Base-by-base conservation (phyloP, 2,113 vertebrate species). In the Ailurus styani region DNA sequence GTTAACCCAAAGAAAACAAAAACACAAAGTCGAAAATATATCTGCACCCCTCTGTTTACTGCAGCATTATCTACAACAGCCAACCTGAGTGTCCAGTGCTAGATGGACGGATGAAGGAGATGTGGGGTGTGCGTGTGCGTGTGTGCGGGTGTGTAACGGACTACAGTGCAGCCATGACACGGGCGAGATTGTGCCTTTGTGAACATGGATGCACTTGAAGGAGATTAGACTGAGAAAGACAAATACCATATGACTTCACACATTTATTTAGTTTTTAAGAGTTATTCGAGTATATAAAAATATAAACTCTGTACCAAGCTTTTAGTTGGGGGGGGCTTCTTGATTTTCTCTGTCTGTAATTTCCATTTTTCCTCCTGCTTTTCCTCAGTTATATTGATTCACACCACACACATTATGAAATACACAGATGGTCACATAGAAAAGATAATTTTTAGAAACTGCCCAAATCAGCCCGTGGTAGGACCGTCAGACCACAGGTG, bases 401-500 rank as follows among this genome's bases (percentile, higher is more conserved):
- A 29, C 34, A 77, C 15, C 68, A 34, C 6, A 8, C 14, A 4
- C 5, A 5, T 17, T 40, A 37, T 52, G 42, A 90, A 70, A 45
- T 31, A 78, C 40, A 54, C 9, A 17, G 14, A 23, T 23, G 31
- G 40, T 47, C 50, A n/a, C 27, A 29, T 15, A 15, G 25, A 31
- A 55, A 75, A 34, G 40, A 37, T 25, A 7, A 27, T 55, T 52
- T 55, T 8, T 10, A 60, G 34, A 62, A 40, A 34, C 7, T 7
- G 10, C 5, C 83, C 8, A n/a, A 31, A 40, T 55, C 31, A 37
- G 47, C 34, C 47, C 1, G 6, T 15, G 1, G 40, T 7, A 4
- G n/a, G 57, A 17, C 29, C 0, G 6, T 17, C 10, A 3, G 23
- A 7, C 42, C 45, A 20, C 12, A 4, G 0, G 0, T 5, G 42